Evolutionary conservation across 1,140 invertebrate genomes (phyloP).

Genomic region (Cyclina sinensis): DNA sequence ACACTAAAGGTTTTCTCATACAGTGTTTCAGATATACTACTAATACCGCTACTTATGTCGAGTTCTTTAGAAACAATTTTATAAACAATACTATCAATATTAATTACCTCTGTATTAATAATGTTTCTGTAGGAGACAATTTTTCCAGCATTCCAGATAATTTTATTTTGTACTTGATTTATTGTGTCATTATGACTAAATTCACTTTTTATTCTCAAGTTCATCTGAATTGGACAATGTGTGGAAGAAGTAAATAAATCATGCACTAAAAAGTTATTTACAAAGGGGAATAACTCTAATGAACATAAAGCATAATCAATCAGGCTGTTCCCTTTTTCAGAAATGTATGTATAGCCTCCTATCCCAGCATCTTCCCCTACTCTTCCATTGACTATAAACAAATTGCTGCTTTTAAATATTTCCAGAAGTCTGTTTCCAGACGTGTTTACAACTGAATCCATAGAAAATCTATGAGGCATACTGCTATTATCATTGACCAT

Average conservation of each 20-base stretch:
- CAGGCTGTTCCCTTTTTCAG: constrained; percentile 9
- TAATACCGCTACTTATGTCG: background rate
- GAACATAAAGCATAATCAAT: constrained; percentile 36
- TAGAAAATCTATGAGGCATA: background rate
- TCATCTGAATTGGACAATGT: background rate
- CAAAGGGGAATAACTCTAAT: background rate
- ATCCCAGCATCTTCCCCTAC: constrained; percentile 6
- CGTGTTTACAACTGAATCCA: background rate
- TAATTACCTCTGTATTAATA: background rate
- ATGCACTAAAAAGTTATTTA: constrained; percentile 7
- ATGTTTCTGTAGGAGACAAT: background rate
- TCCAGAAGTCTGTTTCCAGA: constrained; percentile 1
- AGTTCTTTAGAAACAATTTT: background rate
- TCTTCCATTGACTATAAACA: constrained; percentile 27
- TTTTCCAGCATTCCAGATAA: background rate
- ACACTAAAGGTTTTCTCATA: constrained; percentile 9
- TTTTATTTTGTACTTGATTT: background rate
- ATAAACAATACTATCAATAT: background rate
- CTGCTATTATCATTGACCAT: background rate
- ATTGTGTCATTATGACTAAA: background rate
- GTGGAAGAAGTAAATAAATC: background rate
- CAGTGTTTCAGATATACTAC: background rate
- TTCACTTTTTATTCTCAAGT: background rate
- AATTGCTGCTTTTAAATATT: background rate
- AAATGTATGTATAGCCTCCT: background rate